These are phyloP conservation scores for Papilio machaon DNA, from an alignment of 1,140 invertebrate species.

Conservation along the genomic window DNA sequence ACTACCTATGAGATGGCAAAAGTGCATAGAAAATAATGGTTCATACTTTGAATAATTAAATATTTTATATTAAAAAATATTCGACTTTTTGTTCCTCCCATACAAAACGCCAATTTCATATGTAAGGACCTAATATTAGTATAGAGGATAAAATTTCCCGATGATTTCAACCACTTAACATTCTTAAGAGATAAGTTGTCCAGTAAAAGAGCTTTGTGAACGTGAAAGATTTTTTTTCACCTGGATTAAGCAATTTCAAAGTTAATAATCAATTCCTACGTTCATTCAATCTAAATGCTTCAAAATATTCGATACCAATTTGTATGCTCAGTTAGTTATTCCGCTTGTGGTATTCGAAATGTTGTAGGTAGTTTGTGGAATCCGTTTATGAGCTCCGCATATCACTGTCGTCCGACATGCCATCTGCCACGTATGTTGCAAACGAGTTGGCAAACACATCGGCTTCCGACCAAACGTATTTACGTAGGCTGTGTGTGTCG, in stretches of 20 bases:
- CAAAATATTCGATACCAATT: not conserved
- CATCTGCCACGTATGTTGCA: conserved; percentile 30
- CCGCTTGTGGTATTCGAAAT: conserved; percentile 28
- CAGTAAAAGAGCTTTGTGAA: not conserved
- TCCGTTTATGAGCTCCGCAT: conserved; percentile 33
- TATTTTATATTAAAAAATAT: no score
- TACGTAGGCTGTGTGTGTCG: conserved; percentile 4
- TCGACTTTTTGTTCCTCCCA: no score
- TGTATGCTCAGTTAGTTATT: conserved; percentile 10
- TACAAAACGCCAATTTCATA: no score
- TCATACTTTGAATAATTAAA: no score
- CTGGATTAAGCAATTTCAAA: not conserved
- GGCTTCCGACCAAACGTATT: conserved; percentile 21
- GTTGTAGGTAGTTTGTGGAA: conserved; percentile 29
- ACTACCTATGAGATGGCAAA: no score
- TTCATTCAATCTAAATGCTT: not conserved
- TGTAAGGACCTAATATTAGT: no score
- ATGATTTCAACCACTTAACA: not conserved
- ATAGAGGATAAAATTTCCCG: no score
- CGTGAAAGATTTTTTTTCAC: not conserved
- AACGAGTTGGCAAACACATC: conserved; percentile 33
- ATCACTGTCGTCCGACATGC: conserved; percentile 21
- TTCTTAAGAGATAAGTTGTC: not conserved
- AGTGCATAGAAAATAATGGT: no score
- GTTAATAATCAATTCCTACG: not conserved